Evolutionary conservation across 2,113 vertebrate genomes (phyloP).

Genomic region (Muscicapa adusta): DNA sequence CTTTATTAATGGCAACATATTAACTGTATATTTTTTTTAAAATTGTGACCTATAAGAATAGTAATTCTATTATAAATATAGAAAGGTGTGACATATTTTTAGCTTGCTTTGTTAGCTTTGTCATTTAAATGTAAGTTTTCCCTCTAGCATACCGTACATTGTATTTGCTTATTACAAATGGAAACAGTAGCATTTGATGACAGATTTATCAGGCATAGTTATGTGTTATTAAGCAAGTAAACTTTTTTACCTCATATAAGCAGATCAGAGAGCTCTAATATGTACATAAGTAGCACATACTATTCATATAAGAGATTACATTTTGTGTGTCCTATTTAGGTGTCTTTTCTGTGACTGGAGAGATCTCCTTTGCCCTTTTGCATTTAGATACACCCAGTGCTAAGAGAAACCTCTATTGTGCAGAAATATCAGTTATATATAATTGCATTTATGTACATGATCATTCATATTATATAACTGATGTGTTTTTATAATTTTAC

Average conservation of each 20-base stretch:
- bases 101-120: not conserved
- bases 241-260: not conserved
- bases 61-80: not conserved
- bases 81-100: not conserved
- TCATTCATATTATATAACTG: not conserved
- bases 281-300: not conserved
- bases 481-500: not conserved
- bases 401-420: not conserved
- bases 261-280: not conserved
- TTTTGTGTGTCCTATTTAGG: not conserved
- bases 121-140: not conserved
- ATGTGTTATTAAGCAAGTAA: not conserved
- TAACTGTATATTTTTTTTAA: not conserved
- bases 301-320: not conserved
- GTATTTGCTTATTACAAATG: not conserved
- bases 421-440: not conserved
- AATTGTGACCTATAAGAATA: not conserved
- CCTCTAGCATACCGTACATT: rapidly evolving
- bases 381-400: not conserved
- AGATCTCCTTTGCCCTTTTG: not conserved
- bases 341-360: not conserved
- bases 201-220: not conserved
- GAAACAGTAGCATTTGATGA: not conserved
- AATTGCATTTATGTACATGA: not conserved
- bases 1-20: not conserved